These are phyloP conservation scores for Dromius quadrimaculatus DNA, from an alignment of 2,888 invertebrate genomes.

Conservation along the genomic window DNA sequence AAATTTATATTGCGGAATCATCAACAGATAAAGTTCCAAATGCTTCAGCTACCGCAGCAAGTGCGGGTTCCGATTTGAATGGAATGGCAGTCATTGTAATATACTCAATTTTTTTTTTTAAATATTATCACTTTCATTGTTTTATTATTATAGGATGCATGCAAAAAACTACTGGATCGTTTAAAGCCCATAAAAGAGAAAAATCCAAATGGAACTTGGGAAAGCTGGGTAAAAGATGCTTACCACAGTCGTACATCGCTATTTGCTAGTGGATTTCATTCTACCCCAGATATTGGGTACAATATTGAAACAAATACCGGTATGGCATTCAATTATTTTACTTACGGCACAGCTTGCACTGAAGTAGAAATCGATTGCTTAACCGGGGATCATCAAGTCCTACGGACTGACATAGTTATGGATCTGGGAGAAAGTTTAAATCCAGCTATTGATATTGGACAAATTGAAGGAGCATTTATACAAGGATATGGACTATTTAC, in stretches of 20 bases:
- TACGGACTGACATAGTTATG: slow-evolving; percentile 95
- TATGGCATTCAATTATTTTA: slow-evolving; percentile 84
- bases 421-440: slow-evolving; percentile 95
- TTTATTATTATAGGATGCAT: slow-evolving; percentile 76
- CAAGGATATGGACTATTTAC: slow-evolving; percentile 95
- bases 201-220: slow-evolving; percentile 85
- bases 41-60: slow-evolving; percentile 90
- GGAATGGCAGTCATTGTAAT: slow-evolving; percentile 86
- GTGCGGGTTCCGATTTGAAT: slow-evolving; percentile 89
- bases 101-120: background rate
- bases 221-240: slow-evolving; percentile 84
- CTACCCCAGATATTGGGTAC: slow-evolving; percentile 80
- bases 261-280: slow-evolving; percentile 86
- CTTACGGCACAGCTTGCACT: slow-evolving; percentile 86
- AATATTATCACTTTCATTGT: background rate
- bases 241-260: slow-evolving; percentile 83
- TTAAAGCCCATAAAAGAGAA: slow-evolving; percentile 80
- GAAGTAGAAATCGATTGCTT: slow-evolving; percentile 95
- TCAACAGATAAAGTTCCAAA: slow-evolving; percentile 93
- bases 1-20: slow-evolving; percentile 86
- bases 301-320: slow-evolving; percentile 79
- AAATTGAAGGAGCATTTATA: slow-evolving; percentile 94
- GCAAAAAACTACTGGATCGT: slow-evolving; percentile 78
- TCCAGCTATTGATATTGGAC: slow-evolving; percentile 96
- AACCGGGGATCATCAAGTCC: slow-evolving; percentile 89